These are phyloP conservation scores for Stichopus chloronotus DNA, from an alignment of 35 echinoderm and acorn worm genomes.

Conservation along the genomic window DNA sequence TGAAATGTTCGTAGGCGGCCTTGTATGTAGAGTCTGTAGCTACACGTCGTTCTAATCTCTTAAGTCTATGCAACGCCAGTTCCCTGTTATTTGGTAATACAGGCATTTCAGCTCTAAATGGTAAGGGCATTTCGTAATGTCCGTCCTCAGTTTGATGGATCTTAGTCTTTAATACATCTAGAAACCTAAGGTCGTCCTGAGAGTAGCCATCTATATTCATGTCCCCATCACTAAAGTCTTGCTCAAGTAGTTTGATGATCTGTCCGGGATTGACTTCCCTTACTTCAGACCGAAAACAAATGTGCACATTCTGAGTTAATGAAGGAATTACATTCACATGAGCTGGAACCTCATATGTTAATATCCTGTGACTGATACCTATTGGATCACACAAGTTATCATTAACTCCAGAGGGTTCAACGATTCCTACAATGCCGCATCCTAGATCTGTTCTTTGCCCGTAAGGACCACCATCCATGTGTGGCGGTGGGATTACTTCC, in stretches of 20 bases:
- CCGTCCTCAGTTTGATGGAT: constrained; percentile 25
- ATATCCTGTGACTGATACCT: constrained; percentile 25
- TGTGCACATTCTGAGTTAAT: background rate
- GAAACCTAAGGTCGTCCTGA: constrained; percentile 34
- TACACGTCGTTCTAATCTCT: too few relatives aligned
- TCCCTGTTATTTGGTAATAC: constrained; percentile 38
- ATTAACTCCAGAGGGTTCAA: constrained; percentile 20
- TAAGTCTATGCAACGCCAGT: constrained; percentile 22
- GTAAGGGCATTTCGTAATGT: constrained; percentile 54
- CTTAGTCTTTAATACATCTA: background rate
- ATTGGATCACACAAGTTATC: too few relatives aligned
- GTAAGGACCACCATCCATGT: constrained; percentile 54
- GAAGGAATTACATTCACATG: background rate
- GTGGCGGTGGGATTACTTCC: constrained; percentile 62
- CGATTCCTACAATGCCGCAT: constrained; percentile 54
- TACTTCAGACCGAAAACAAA: constrained; percentile 33
- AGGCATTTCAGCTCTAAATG: constrained; percentile 21
- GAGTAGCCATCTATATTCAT: background rate
- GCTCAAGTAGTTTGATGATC: background rate
- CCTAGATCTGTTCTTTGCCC: constrained; percentile 74
- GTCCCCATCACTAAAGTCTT: constrained; percentile 27
- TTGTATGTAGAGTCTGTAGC: constrained; percentile 43
- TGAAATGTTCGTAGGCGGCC: constrained; percentile 13
- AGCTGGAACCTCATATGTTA: constrained; percentile 6
- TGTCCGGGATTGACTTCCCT: background rate